A percentile compares a stretch with the other conserved stretches of the same genome.
Evolutionary conservation across 2,888 invertebrate species (phyloP).

Genomic region (Rhagonycha fulva): DNA sequence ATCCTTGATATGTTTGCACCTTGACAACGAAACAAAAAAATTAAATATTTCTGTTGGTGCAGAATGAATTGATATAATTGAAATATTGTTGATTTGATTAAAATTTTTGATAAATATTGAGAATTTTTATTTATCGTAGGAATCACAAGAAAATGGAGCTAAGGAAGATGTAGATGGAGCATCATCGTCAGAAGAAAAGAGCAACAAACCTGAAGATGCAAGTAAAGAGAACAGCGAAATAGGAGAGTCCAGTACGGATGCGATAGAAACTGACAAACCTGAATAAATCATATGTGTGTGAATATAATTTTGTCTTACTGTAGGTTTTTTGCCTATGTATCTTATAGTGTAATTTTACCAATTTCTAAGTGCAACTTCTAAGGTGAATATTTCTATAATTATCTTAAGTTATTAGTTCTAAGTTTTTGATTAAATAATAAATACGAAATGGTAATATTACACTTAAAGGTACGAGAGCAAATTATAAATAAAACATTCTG

Average conservation of each 20-base stretch:
- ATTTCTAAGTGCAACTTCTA: constrained; percentile 29
- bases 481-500: constrained; percentile 34
- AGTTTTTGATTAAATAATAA: constrained; percentile 2
- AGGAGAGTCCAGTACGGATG: constrained; percentile 40
- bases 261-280: constrained; percentile 46
- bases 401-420: constrained; percentile 11
- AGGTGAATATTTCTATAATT: constrained; percentile 8
- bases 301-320: constrained; percentile 33
- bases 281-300: constrained; percentile 45
- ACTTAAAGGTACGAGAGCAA: constrained; percentile 26
- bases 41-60: too few species aligned
- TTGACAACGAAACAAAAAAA: too few species aligned
- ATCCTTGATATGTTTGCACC: too few species aligned
- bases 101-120: neutral
- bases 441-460: constrained; percentile 38
- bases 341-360: constrained; percentile 40
- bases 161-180: constrained; percentile 49
- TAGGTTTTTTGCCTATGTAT: constrained; percentile 37
- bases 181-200: constrained; percentile 39
- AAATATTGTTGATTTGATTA: too few species aligned
- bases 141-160: constrained; percentile 51
- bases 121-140: constrained; percentile 18
- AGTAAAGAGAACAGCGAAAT: constrained; percentile 42
- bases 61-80: too few species aligned
- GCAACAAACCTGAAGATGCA: constrained; percentile 43